phyloP scores from a whole-genome alignment of 2,797 vertebrate species.

The Amazona finschi region DNA sequence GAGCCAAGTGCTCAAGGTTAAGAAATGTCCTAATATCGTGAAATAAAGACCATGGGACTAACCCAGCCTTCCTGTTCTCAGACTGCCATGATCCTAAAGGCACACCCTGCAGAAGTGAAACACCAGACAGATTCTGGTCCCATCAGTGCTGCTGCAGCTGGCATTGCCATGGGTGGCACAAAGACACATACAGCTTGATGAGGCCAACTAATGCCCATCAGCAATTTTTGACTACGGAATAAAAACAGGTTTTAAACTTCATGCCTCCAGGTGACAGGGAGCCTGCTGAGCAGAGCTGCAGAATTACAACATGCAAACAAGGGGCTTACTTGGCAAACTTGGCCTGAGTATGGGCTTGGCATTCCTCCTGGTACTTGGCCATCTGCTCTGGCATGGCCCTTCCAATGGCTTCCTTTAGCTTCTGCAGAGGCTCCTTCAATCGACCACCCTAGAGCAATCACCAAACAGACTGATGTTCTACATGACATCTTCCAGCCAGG shows the following conservation, averaged over 20 bases:
- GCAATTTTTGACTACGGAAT: background rate
- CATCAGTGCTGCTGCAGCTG: background rate
- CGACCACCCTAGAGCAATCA: conserved; percentile 75
- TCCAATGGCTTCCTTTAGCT: conserved; percentile 86
- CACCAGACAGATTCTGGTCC: background rate
- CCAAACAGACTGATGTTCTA: background rate
- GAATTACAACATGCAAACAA: fast-evolving
- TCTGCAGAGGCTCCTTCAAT: conserved; percentile 82
- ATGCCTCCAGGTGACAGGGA: background rate
- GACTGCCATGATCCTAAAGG: background rate
- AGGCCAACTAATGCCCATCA: background rate
- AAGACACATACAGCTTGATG: background rate
- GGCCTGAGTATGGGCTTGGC: conserved; percentile 83
- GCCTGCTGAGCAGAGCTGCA: background rate
- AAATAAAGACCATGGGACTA: background rate
- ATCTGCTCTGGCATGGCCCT: conserved; percentile 91
- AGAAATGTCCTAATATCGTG: background rate
- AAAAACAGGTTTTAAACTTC: background rate
- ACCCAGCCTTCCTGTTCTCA: background rate
- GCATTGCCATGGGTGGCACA: background rate
- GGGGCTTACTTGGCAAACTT: conserved; percentile 85
- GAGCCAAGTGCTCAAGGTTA: background rate
- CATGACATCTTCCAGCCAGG: fast-evolving
- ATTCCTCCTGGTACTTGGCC: conserved; percentile 83
- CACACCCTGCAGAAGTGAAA: fast-evolving